phyloP scores from a whole-genome alignment of 2,113 vertebrate genomes.

The Candoia aspera region DNA sequence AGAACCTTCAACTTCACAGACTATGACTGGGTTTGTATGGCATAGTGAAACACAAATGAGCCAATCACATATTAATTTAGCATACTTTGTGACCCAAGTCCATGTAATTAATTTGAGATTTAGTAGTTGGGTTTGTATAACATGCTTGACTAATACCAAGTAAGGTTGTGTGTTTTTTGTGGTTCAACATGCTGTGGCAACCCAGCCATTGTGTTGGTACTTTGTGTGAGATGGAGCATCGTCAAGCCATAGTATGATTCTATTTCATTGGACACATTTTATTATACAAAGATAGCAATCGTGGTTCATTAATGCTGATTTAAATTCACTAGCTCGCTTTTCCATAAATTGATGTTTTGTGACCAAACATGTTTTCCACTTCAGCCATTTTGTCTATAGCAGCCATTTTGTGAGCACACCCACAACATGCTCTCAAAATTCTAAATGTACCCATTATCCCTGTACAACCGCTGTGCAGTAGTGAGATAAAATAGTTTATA shows the following conservation, averaged over 20 bases:
- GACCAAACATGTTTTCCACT: not conserved
- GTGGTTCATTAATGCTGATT: not conserved
- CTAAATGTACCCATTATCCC: not conserved
- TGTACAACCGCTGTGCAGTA: not conserved
- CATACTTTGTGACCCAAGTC: not conserved
- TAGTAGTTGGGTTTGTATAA: not conserved
- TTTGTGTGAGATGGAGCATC: not conserved
- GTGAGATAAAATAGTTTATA: not conserved
- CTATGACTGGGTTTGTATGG: not conserved
- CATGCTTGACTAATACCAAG: not conserved
- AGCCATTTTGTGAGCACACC: not conserved
- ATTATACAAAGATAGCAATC: not conserved
- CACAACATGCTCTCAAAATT: not conserved
- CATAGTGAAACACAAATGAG: not conserved
- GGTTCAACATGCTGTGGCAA: not conserved
- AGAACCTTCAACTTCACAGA: not conserved
- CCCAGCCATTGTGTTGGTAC: not conserved
- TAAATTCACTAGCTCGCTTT: not conserved
- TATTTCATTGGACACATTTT: not conserved
- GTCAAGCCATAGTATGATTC: not conserved
- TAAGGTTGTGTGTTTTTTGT: not conserved
- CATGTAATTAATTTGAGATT: not conserved
- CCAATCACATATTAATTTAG: not conserved
- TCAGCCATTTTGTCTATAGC: not conserved
- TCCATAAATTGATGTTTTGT: not conserved